phyloP scores from a whole-genome alignment of 1,140 invertebrate genomes.

The Ridgeia piscesae region DNA sequence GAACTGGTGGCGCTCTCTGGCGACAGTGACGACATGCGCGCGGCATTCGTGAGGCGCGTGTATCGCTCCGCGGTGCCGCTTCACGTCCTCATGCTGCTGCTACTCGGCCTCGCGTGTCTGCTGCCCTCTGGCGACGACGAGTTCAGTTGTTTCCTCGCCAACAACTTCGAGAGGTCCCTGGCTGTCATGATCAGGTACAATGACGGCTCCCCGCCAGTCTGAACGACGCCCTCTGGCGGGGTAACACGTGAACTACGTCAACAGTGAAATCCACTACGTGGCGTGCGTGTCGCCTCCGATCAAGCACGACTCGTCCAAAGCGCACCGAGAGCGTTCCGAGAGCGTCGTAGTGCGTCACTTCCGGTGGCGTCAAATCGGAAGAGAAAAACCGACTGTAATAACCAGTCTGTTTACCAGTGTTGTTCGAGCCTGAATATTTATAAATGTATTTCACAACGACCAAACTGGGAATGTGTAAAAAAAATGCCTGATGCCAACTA shows the following conservation, averaged over 20 bases:
- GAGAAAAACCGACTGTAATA: not conserved
- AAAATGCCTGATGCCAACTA: too few relatives aligned
- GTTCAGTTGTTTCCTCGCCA: constrained; percentile 78
- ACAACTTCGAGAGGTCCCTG: constrained; percentile 76
- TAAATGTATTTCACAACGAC: too few relatives aligned
- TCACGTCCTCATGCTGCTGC: constrained; percentile 82
- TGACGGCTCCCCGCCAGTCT: constrained; percentile 85
- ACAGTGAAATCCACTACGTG: not conserved
- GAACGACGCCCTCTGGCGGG: not conserved
- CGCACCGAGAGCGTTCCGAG: too few relatives aligned
- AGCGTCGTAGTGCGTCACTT: not conserved
- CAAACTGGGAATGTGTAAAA: too few relatives aligned
- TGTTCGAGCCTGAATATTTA: too few relatives aligned
- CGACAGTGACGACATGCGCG: not conserved
- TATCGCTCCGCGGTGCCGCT: constrained; percentile 86
- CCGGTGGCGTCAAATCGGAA: not conserved
- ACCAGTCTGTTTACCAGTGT: not conserved
- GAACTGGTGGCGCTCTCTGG: not conserved
- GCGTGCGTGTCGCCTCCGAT: not conserved
- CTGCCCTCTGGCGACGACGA: constrained; percentile 84
- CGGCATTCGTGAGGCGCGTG: constrained; percentile 65
- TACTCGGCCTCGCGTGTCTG: constrained; percentile 83
- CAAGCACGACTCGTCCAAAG: too few relatives aligned
- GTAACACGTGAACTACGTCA: not conserved
- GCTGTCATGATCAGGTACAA: constrained; percentile 84